Conservation (phyloP, 2,797 vertebrate species). For the Danio aesculapii region DNA sequence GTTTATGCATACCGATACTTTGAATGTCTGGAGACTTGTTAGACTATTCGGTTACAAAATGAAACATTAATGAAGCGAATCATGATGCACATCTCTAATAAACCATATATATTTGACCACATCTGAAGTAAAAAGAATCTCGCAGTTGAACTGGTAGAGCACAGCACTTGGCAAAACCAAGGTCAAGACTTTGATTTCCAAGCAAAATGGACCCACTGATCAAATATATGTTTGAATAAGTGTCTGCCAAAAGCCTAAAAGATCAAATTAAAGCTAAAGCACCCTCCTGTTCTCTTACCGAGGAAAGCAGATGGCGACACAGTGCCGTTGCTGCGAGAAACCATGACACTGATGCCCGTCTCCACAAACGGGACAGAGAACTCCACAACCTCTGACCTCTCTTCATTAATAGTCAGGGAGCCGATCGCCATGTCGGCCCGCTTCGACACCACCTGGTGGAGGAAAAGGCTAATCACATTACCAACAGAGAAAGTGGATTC, state of each 20-base stretch:
- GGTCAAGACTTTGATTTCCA: neutral
- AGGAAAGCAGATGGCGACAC: constrained; percentile 93
- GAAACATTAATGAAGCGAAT: too few relatives aligned
- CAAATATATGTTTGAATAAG: neutral
- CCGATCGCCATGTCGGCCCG: constrained; percentile 94
- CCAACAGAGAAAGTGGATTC: neutral
- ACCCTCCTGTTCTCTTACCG: constrained; percentile 73
- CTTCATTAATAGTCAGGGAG: constrained; percentile 92
- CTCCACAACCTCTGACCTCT: constrained; percentile 91
- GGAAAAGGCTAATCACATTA: constrained; percentile 10
- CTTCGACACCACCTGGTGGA: constrained; percentile 87
- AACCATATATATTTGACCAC: neutral
- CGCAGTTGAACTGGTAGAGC: neutral
- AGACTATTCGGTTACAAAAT: too few relatives aligned
- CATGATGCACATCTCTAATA: too few relatives aligned
- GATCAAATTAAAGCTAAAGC: neutral
- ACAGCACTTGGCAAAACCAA: too few relatives aligned
- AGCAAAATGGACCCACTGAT: neutral
- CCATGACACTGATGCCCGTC: constrained; percentile 95
- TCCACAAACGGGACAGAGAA: constrained; percentile 94
- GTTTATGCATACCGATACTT: too few relatives aligned
- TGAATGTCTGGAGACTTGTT: too few relatives aligned
- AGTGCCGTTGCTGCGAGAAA: constrained; percentile 92
- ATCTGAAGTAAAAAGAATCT: neutral
- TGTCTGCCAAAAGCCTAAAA: neutral